Base-by-base conservation (phyloP, 2,888 invertebrate genomes). In the Macroteleia sp. region DNA sequence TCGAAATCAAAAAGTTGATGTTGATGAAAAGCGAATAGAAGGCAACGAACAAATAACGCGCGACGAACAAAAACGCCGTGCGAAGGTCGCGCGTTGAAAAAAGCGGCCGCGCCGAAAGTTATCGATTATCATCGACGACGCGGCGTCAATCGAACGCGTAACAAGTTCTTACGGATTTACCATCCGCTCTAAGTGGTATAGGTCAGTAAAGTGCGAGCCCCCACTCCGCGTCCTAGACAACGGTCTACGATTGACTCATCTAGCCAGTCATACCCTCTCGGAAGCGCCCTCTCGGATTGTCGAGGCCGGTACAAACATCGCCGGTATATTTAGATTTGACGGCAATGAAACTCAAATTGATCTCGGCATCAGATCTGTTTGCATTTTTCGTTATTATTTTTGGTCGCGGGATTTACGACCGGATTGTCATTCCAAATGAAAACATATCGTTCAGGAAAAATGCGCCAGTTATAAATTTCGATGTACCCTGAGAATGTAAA, bases 221-320 rank as follows among this genome's bases (percentile, higher is more conserved):
- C 80, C 81, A 64, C 81, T 69, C 54, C 70, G 41, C 32, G 80
- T 88, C 89, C 89, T 90, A 90, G 90, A 89, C 89, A 89, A 89
- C 86, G 86, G 85, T 89, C 88, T 89, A 89, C 88, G 87, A 90
- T 90, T 89, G 90, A 90, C 89, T 89, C 89, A 88, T 87, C 88
- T 87, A 87, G 87, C 85, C 81, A 86, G 86, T 87, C 87, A 83
- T 86, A 87, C 85, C 80, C 82, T 8, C 83, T 71, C 77, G 79
- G 81, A 81, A 81, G 84, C 62, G 57, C 59, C 73, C 69, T 54
- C 66, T 66, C 50, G 64, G 57, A 59, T 57, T 57, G 34, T 41
- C 75, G 73, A 71, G 73, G 64, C 59, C 54, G 69, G 57, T 71
- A 64, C 57, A 64, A 79, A 67, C 69, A 77, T 54, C 59, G 67